phyloP scores from a whole-genome alignment of 2,888 invertebrate genomes.

The Adela reaumurella region DNA sequence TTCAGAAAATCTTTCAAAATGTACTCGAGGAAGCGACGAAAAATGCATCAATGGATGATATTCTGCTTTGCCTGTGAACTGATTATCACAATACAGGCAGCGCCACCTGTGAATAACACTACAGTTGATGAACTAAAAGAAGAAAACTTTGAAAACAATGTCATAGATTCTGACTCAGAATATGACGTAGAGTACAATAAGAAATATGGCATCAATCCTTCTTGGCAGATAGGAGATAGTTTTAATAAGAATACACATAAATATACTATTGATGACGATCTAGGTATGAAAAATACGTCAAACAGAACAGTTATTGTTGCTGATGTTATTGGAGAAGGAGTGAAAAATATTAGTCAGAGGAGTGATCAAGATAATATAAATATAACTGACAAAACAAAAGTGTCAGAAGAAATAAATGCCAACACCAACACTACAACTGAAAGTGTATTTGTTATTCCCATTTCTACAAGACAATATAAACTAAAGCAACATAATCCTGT shows the following conservation, averaged over 20 bases:
- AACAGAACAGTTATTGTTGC: background rate
- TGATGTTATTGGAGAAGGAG: too few relatives aligned
- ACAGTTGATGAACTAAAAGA: too few relatives aligned
- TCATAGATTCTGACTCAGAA: conserved; percentile 43
- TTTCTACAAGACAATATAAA: too few relatives aligned
- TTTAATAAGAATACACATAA: conserved; percentile 33
- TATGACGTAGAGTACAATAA: conserved; percentile 33
- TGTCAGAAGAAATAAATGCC: background rate
- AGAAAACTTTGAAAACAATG: conserved; percentile 32
- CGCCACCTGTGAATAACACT: too few relatives aligned
- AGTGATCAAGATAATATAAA: background rate
- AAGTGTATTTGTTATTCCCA: too few relatives aligned
- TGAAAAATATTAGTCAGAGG: too few relatives aligned
- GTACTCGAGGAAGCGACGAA: conserved; percentile 35
- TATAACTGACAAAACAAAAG: background rate
- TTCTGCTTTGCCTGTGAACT: conserved; percentile 29
- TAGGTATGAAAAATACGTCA: conserved; percentile 11
- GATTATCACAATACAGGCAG: too few relatives aligned
- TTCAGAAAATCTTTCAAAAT: too few relatives aligned
- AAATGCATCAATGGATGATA: conserved; percentile 23
- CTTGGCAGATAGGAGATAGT: conserved; percentile 23
- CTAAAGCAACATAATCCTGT: too few relatives aligned
- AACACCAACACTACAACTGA: too few relatives aligned
- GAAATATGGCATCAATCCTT: conserved; percentile 26
- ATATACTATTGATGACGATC: conserved; percentile 30